phyloP scores from a whole-genome alignment of 2,113 vertebrate species.

The Chloebia gouldiae region DNA sequence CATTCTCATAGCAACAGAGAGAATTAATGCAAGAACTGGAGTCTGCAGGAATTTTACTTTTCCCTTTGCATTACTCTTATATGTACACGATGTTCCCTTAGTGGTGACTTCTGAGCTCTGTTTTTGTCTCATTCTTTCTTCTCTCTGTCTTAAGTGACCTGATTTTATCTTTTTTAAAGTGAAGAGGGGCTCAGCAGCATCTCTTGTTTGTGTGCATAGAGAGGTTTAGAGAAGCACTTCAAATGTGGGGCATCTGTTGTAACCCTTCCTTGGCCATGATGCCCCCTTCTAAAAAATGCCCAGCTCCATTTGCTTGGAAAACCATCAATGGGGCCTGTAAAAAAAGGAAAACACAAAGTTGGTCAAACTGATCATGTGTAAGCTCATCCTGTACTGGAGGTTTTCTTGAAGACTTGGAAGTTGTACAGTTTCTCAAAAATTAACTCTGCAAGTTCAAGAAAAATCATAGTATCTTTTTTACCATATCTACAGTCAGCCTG shows the following conservation, averaged over 20 bases:
- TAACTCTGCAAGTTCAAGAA: background rate
- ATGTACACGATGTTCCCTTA: background rate
- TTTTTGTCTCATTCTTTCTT: background rate
- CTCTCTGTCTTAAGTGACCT: constrained; percentile 36
- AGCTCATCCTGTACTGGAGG: background rate
- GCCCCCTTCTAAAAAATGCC: background rate
- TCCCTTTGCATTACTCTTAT: background rate
- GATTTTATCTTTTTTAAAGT: constrained; percentile 35
- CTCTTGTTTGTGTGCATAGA: background rate
- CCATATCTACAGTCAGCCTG: background rate
- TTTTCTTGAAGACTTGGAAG: background rate
- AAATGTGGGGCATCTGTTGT: constrained; percentile 10
- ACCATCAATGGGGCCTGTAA: background rate
- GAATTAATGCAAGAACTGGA: background rate
- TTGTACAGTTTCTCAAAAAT: background rate
- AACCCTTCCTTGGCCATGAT: background rate
- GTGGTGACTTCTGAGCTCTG: background rate
- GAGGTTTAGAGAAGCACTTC: background rate
- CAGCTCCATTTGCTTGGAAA: background rate
- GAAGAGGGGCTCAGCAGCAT: background rate
- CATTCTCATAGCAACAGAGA: background rate
- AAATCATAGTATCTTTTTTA: background rate
- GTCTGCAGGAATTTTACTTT: background rate
- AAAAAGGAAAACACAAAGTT: background rate
- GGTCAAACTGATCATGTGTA: background rate